These are phyloP conservation scores for Philopotamus ludificatus DNA, from an alignment of 1,140 invertebrate species.

Conservation along the genomic window DNA sequence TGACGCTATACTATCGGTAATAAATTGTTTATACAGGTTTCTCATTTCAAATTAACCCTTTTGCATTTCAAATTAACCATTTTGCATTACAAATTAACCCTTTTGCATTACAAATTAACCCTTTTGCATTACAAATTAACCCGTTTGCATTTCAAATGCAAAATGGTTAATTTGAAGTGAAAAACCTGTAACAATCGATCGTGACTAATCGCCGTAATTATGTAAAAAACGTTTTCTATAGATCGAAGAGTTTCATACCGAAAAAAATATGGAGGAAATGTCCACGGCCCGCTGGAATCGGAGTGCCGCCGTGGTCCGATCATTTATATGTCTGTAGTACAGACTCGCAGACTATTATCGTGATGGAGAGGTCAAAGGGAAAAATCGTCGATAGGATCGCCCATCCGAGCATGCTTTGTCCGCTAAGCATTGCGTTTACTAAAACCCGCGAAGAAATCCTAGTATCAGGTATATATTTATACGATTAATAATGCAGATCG, in stretches of 20 bases:
- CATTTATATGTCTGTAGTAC: slow-evolving; percentile 58
- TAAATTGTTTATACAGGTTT: not conserved
- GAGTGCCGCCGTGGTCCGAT: slow-evolving; percentile 58
- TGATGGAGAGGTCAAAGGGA: slow-evolving; percentile 57
- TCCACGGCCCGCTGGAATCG: slow-evolving; percentile 60
- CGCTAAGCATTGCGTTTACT: slow-evolving; percentile 67
- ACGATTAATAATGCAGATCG: not conserved
- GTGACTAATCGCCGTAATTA: too few species aligned
- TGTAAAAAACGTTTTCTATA: slow-evolving; percentile 32
- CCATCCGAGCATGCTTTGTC: slow-evolving; percentile 63
- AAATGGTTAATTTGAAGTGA: too few species aligned
- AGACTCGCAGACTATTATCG: slow-evolving; percentile 58
- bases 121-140: too few species aligned
- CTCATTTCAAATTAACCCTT: not conserved
- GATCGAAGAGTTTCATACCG: slow-evolving; percentile 53
- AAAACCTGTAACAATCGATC: too few species aligned
- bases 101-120: too few species aligned
- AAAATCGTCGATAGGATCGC: slow-evolving; percentile 54
- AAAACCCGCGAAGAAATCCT: slow-evolving; percentile 61
- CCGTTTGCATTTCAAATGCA: too few species aligned
- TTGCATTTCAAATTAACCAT: too few species aligned
- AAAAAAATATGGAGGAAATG: slow-evolving; percentile 57
- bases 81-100: too few species aligned
- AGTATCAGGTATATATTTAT: slow-evolving; percentile 55
- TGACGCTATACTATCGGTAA: slow-evolving; percentile 55